These are phyloP conservation scores for Paramormyrops kingsleyae DNA, from an alignment of 2,113 vertebrate genomes.

Conservation along the genomic window DNA sequence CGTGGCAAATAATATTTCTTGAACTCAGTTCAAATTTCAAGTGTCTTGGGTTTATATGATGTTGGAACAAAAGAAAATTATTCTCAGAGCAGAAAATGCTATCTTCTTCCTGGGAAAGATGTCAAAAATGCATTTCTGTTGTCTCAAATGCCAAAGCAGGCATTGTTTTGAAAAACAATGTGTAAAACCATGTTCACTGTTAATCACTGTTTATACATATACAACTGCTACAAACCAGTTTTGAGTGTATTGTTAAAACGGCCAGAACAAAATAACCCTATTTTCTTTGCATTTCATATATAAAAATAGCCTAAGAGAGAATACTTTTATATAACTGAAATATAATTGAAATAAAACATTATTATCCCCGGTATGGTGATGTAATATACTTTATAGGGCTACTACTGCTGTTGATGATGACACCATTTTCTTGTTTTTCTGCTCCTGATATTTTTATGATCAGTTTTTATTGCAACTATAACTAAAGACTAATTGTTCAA, in stretches of 20 bases:
- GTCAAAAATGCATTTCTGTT: constrained; percentile 68
- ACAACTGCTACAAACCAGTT: constrained; percentile 34
- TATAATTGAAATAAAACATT: background rate
- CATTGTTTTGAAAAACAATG: constrained; percentile 56
- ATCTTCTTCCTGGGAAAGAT: constrained; percentile 67
- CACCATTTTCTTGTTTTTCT: background rate
- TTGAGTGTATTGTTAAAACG: background rate
- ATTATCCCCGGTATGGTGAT: background rate
- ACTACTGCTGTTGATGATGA: background rate
- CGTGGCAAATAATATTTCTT: constrained; percentile 73
- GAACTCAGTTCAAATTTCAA: constrained; percentile 75
- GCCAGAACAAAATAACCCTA: background rate
- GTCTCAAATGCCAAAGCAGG: constrained; percentile 56
- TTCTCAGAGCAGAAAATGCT: constrained; percentile 69
- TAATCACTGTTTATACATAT: constrained; percentile 44
- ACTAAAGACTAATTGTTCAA: background rate
- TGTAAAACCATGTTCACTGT: constrained; percentile 49
- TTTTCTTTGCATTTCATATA: background rate
- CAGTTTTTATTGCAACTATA: background rate
- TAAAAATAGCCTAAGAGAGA: background rate
- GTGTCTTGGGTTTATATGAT: constrained; percentile 71
- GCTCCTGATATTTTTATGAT: background rate
- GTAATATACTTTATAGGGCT: background rate
- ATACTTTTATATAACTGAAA: background rate
- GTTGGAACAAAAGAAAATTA: constrained; percentile 67